These are phyloP conservation scores for Atrina japonica DNA, from an alignment of 2,888 invertebrate species.

Conservation along the genomic window DNA sequence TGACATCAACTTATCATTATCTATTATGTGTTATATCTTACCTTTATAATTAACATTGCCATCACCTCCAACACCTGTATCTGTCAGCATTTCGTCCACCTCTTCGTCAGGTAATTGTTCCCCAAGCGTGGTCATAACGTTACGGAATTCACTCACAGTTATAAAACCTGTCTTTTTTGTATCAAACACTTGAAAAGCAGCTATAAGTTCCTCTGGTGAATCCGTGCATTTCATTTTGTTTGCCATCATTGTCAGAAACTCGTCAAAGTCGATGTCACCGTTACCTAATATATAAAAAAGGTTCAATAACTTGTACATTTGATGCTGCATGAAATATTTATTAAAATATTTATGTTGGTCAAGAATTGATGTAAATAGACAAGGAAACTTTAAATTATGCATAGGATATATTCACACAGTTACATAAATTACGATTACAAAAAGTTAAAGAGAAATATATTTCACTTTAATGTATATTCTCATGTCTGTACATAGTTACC, in stretches of 20 bases:
- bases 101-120: constrained; percentile 33
- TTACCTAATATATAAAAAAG: constrained; percentile 83
- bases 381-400: too few relatives aligned
- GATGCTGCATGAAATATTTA: not conserved
- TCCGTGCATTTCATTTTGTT: constrained; percentile 99
- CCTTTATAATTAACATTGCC: constrained; percentile 6
- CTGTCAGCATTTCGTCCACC: constrained; percentile 39
- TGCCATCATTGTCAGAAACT: constrained; percentile 99
- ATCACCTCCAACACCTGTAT: constrained; percentile 10
- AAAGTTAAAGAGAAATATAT: too few relatives aligned
- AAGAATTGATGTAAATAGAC: too few relatives aligned
- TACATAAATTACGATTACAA: too few relatives aligned
- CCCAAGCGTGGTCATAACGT: constrained; percentile 36
- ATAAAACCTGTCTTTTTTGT: constrained; percentile 28
- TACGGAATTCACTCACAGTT: constrained; percentile 30
- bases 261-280: constrained; percentile 99
- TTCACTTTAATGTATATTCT: too few relatives aligned
- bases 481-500: too few relatives aligned
- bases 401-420: too few relatives aligned
- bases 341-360: too few relatives aligned
- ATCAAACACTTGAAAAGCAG: constrained; percentile 92
- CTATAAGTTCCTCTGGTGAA: constrained; percentile 97
- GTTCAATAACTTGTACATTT: not conserved
- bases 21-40: not conserved
- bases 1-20: too few relatives aligned